Conservation (phyloP, 2,888 invertebrate species). For the Caenorhabditis angaria region DNA sequence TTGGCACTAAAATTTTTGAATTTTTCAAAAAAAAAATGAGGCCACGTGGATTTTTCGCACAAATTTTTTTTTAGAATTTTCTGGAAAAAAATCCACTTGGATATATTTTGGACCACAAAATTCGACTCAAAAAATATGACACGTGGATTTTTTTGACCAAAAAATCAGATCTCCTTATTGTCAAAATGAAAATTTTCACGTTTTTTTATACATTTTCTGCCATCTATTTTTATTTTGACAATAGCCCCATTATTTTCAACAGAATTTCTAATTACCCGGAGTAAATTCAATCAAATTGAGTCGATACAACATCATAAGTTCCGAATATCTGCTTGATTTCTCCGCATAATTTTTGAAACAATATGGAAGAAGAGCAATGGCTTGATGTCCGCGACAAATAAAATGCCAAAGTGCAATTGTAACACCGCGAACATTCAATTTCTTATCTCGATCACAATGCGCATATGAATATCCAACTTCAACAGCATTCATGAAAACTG, state of each 20-base stretch:
- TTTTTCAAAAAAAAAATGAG: no score
- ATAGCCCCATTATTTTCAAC: not conserved
- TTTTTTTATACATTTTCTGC: no score
- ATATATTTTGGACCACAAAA: no score
- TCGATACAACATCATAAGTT: conserved; percentile 52
- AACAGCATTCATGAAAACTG: conserved; percentile 58
- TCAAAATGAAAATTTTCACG: no score
- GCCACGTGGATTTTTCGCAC: no score
- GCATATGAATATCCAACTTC: conserved; percentile 59
- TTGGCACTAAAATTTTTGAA: no score
- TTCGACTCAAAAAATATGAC: no score
- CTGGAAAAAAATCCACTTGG: no score
- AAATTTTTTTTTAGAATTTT: no score
- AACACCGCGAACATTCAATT: conserved; percentile 55
- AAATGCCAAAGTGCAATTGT: conserved; percentile 63
- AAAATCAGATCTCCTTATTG: no score
- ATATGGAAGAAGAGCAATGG: conserved; percentile 57
- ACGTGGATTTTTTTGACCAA: no score
- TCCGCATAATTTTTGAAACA: conserved; percentile 62
- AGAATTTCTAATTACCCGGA: conserved; percentile 36
- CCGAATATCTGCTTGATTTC: conserved; percentile 51
- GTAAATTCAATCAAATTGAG: conserved; percentile 62
- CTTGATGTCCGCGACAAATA: conserved; percentile 59
- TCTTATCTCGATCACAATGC: conserved; percentile 54
- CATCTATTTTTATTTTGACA: not conserved